A percentile compares a stretch with the other conserved stretches of the same genome.
Conservation (phyloP, 2,113 vertebrate species). For the Sander vitreus region DNA sequence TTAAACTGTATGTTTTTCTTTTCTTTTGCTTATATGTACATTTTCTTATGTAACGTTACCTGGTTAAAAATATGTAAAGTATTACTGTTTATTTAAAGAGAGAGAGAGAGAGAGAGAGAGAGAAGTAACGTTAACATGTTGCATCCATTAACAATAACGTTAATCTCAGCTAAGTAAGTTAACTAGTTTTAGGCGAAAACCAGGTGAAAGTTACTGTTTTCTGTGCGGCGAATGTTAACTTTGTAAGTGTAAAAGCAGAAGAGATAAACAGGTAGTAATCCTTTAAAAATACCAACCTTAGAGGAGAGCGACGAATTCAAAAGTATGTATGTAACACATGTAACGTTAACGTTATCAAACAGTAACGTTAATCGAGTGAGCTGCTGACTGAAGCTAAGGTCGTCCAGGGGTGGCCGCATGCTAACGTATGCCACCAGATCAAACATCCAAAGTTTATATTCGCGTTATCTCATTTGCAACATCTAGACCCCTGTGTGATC, state of each 20-base stretch:
- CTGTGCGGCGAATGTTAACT: fast-evolving
- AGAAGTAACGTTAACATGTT: not conserved
- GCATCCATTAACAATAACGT: too few species aligned
- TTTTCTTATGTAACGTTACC: too few species aligned
- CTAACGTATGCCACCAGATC: not conserved
- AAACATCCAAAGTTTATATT: not conserved
- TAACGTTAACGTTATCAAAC: not conserved
- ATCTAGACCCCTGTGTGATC: not conserved
- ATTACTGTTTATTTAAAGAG: too few species aligned
- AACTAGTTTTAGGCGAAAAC: not conserved
- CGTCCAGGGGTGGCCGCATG: constrained; percentile 7
- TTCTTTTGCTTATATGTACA: too few species aligned
- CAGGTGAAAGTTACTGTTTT: not conserved
- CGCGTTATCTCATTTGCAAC: constrained; percentile 20
- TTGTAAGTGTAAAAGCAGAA: not conserved
- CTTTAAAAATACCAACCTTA: constrained; percentile 23
- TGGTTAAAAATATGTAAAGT: too few species aligned
- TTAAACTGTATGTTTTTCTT: too few species aligned
- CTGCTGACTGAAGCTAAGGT: constrained; percentile 14
- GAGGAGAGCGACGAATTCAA: not conserved
- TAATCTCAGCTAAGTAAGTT: not conserved
- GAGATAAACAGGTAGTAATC: not conserved
- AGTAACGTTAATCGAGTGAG: not conserved
- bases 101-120: too few species aligned
- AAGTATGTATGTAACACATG: not conserved